Evolutionary conservation across 2,797 vertebrate species (phyloP), one percentile per base, ranked within the genome.

Genomic region (Poeciliopsis paucimaculata): DNA sequence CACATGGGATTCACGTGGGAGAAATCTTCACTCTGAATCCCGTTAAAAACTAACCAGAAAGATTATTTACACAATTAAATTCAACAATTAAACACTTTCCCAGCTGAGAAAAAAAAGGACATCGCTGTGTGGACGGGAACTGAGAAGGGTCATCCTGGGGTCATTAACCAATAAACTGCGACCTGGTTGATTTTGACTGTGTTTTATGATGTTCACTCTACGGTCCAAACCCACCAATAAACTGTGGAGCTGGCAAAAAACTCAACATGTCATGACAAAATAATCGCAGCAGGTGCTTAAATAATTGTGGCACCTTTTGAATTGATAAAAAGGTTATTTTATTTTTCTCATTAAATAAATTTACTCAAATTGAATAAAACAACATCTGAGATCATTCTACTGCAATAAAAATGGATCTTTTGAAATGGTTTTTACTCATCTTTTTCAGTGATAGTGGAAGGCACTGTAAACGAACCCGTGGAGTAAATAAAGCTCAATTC

Each of bases 401-500:
- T 46, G 68, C 68, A 28, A 28, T 46, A 31, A 72, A 71, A 72
- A 26, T 45, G 12, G 13, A 46, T 28, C 26, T 28, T 45, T 45
- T 43, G 20, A 72, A 13, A n/a, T 45, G 68, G 11, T 71, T 71
- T 43, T 28, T 15, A 70, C 39, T 43, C 3, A 26, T 41, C 23
- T 7, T 71, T 28, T 46, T 16, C 13, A 46, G 28, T 18, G 9
- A 46, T 46, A 72, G 41, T 18, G 43, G 26, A 46, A 13, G 26
- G 18, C 45, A 28, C 64, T 23, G 5, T n/a, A 43, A 10, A 43
- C 2, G 1, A 43, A 43, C 23, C 66, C n/a, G 10, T 46, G 26
- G 26, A 64, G 18, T 60, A 73, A 74, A n/a, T 55, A 79, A 36
- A 49, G 72, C 82, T 55, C 68, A 80, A 76, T 66, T 36, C 73